Base-by-base conservation (phyloP, 2,888 invertebrate species). In the Conops quadrifasciatus region DNA sequence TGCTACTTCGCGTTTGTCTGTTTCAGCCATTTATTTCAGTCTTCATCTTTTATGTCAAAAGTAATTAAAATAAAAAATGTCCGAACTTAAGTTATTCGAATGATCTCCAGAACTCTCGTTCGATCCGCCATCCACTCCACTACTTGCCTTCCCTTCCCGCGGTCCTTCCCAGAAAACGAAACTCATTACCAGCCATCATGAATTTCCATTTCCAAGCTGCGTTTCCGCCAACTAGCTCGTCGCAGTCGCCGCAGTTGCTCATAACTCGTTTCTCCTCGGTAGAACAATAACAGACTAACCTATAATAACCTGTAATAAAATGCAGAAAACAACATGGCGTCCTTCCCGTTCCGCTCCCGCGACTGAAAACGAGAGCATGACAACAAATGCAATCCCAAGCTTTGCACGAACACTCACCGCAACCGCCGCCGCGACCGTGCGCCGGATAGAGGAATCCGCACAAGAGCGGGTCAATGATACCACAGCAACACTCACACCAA, bases 401-500 rank as follows among this genome's bases (percentile, higher is more conserved):
- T 19, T 30, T 21, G 36, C 21, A 66, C 36, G 53, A 65, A 26
- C 36, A 21, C 36, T 36, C 21, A 30, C 56, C 9, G 28, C 16
- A 28, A 49, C 26, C 51, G 24, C 66, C 66, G 36, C 51, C 56
- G 9, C 19, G 11, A 9, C 21, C 56, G 24, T 45, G 67, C 53
- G 56, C 53, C 43, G 66, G 19, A 66, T 53, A 45, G 26, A 24
- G 24, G 26, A 45, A 21, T 43, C 19, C 43, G 24, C 36, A 30
- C 28, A 28, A 43, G 58, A 47, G 59, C 67, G 67, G 67, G 67
- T 67, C 68, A 68, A 68, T 68, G 68, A 68, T 68, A 68, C 68
- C 60, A 68, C 24, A 67, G 43, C 58, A 67, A 49, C 51, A 74
- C 74, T 73, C 74, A 75, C 62, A 73, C 74, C 72, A 71, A 69